phyloP scores from a whole-genome alignment of 2,888 invertebrate genomes.

The Acanthococcus lagerstroemiae region DNA sequence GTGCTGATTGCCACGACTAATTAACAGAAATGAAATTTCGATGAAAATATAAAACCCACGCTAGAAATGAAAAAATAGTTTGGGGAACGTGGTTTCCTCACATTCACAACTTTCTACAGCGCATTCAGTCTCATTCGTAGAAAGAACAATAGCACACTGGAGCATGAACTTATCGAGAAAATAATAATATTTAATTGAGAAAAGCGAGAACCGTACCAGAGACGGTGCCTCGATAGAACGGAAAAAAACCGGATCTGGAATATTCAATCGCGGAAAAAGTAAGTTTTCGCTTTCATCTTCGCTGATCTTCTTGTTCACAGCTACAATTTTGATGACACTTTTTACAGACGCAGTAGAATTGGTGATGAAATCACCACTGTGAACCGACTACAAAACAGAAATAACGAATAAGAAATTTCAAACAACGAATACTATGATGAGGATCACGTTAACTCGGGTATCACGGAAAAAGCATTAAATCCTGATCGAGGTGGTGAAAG shows the following conservation, averaged over 20 bases:
- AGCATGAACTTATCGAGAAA: too few species aligned
- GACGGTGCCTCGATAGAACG: constrained; percentile 91
- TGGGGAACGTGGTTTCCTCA: too few species aligned
- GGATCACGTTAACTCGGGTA: too few species aligned
- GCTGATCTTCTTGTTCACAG: constrained; percentile 38
- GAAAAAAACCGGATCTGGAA: constrained; percentile 93
- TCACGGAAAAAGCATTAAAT: too few species aligned
- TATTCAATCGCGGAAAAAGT: constrained; percentile 50
- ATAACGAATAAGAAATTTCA: background rate
- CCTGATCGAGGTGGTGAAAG: too few species aligned
- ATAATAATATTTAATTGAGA: too few species aligned
- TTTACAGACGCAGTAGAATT: constrained; percentile 48
- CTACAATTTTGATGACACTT: constrained; percentile 49
- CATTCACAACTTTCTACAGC: too few species aligned
- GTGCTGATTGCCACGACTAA: constrained; percentile 55
- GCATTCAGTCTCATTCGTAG: too few species aligned
- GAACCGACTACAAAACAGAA: constrained; percentile 43
- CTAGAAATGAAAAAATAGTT: too few species aligned
- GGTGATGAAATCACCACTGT: constrained; percentile 62
- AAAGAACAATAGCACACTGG: too few species aligned
- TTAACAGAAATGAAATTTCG: too few species aligned
- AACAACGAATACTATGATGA: too few species aligned
- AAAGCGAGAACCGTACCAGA: constrained; percentile 38
- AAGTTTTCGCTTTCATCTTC: constrained; percentile 41
- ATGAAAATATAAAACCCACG: background rate